phyloP scores from a whole-genome alignment of 2,888 invertebrate genomes.

The Patella depressa region DNA sequence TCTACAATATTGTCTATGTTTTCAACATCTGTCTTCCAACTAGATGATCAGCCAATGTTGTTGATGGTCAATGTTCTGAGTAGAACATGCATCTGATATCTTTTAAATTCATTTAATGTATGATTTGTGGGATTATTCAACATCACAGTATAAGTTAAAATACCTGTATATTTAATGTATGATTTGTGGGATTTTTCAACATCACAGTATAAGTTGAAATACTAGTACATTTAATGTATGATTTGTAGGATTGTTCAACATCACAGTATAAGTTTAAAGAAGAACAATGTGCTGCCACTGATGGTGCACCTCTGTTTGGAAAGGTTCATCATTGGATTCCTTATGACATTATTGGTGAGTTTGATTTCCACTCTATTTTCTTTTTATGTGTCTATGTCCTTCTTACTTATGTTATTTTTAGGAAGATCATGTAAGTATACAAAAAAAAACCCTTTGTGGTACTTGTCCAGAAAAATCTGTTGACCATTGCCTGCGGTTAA shows the following conservation, averaged over 20 bases:
- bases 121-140: constrained; percentile 10
- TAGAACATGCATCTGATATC: no score
- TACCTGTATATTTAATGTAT: background rate
- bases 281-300: constrained; percentile 55
- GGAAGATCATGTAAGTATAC: background rate
- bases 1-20: no score
- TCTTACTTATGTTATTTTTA: background rate
- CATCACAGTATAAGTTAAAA: constrained; percentile 41
- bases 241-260: constrained; percentile 13
- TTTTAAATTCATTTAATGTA: background rate
- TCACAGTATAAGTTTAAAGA: constrained; percentile 43
- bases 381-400: background rate
- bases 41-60: no score
- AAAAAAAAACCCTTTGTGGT: no score
- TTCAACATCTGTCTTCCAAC: no score
- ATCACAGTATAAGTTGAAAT: constrained; percentile 41
- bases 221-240: background rate
- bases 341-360: constrained; percentile 30
- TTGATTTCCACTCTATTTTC: background rate
- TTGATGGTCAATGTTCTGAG: no score
- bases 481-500: no score
- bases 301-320: constrained; percentile 36
- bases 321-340: constrained; percentile 48
- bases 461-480: no score
- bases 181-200: constrained; percentile 11